Conservation (phyloP, 2,888 invertebrate species). For the Saturnia japonica region DNA sequence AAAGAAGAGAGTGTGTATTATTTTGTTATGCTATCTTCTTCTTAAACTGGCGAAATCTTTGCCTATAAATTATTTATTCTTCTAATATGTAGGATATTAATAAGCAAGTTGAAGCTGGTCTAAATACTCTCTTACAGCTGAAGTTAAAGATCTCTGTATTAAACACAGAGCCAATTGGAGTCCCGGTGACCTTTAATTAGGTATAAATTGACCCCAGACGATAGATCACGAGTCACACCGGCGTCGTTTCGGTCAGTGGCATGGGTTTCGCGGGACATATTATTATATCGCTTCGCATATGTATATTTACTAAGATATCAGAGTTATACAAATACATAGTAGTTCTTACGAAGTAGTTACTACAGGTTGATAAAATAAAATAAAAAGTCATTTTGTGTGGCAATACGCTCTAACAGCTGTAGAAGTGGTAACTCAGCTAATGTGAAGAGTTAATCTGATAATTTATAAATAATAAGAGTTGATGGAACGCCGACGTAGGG, state of each 20-base stretch:
- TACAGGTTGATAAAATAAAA: neutral
- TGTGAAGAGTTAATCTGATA: neutral
- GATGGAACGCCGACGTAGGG: too few species aligned
- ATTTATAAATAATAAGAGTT: too few species aligned
- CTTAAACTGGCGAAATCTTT: neutral
- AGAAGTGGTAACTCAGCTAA: neutral
- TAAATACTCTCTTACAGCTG: neutral
- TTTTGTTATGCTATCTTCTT: neutral
- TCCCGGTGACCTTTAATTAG: constrained; percentile 39
- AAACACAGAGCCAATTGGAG: constrained; percentile 20
- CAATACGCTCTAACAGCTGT: neutral
- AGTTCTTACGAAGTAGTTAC: neutral
- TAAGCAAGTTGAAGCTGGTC: neutral
- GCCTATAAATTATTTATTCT: neutral
- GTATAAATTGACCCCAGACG: constrained; percentile 38
- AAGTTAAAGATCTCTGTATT: neutral
- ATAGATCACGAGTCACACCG: neutral
- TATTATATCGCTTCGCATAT: neutral
- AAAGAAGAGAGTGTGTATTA: too few species aligned
- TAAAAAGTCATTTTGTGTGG: neutral
- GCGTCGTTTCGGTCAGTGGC: neutral
- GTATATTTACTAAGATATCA: neutral
- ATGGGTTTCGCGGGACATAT: neutral
- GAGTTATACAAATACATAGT: neutral
- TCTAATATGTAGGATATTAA: neutral